These are phyloP conservation scores for Clostera curtula DNA, from an alignment of 2,888 invertebrate genomes.

Conservation along the genomic window DNA sequence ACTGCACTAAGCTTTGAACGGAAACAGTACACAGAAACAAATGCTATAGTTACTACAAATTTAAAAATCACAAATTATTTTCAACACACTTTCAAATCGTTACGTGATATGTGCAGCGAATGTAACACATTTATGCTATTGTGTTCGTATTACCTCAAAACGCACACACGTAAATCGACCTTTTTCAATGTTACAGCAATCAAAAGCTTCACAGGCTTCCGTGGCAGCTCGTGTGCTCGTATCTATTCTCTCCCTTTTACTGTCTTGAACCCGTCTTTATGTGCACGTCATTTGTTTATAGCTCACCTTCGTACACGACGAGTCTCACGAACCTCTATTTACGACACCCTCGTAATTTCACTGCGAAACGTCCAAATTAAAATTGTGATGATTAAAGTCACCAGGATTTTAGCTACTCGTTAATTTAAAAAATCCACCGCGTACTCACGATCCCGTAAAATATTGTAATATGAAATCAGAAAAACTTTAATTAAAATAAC, in stretches of 20 bases:
- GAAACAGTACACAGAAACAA: slow-evolving; percentile 4
- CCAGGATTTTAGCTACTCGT: slow-evolving; percentile 3
- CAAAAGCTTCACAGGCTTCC: slow-evolving; percentile 38
- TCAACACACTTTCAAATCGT: no score
- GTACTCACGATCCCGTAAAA: slow-evolving; percentile 10
- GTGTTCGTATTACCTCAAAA: slow-evolving; percentile 48
- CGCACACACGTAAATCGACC: slow-evolving; percentile 24
- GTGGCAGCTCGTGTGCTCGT: slow-evolving; percentile 30
- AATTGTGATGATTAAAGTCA: slow-evolving; percentile 8
- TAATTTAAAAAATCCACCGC: slow-evolving; percentile 7
- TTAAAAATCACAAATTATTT: neutral
- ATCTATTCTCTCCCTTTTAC: slow-evolving; percentile 24
- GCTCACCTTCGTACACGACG: slow-evolving; percentile 28
- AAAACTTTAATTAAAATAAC: slow-evolving; percentile 22
- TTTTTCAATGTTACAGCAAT: slow-evolving; percentile 19
- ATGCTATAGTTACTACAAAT: neutral
- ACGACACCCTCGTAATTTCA: slow-evolving; percentile 19
- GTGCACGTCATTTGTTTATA: slow-evolving; percentile 39
- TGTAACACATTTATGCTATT: slow-evolving; percentile 18
- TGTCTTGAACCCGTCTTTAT: slow-evolving; percentile 33
- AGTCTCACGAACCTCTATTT: slow-evolving; percentile 18
- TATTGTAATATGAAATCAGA: slow-evolving; percentile 12
- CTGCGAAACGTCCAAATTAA: slow-evolving; percentile 15
- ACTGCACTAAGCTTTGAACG: slow-evolving; percentile 17
- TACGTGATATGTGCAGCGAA: no score